Percentiles rank a stretch among this genome's conserved stretches.
These are phyloP conservation scores for Gastrophysa polygoni DNA, from an alignment of 2,888 invertebrate species.

Conservation along the genomic window DNA sequence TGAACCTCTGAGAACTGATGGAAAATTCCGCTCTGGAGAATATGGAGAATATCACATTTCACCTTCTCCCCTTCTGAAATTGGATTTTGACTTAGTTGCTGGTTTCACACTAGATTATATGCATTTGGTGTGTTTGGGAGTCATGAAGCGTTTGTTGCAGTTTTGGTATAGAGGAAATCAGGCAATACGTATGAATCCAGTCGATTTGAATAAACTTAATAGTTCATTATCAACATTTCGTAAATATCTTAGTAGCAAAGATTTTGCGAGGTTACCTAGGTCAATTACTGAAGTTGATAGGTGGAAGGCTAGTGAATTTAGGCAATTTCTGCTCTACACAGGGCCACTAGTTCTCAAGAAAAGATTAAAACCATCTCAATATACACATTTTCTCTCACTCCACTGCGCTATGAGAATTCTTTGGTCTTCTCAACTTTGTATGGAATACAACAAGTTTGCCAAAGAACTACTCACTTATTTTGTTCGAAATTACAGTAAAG, in stretches of 20 bases:
- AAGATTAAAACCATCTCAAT: slow-evolving; percentile 22
- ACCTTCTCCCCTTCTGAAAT: slow-evolving; percentile 3
- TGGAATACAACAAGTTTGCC: slow-evolving; percentile 26
- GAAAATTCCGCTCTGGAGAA: slow-evolving; percentile 3
- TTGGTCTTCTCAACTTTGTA: slow-evolving; percentile 11
- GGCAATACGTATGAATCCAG: neutral
- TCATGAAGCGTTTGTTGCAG: neutral
- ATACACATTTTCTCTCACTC: slow-evolving; percentile 34
- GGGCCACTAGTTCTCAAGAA: slow-evolving; percentile 36
- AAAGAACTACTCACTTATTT: slow-evolving; percentile 35
- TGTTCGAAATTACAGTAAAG: slow-evolving; percentile 21
- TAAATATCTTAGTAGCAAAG: too few species aligned
- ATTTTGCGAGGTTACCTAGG: slow-evolving; percentile 5
- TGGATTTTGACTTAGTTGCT: slow-evolving; percentile 1
- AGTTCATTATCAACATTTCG: too few species aligned
- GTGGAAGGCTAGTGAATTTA: slow-evolving; percentile 40
- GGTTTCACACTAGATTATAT: too few species aligned
- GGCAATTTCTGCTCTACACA: slow-evolving; percentile 37
- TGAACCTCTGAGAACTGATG: slow-evolving; percentile 1
- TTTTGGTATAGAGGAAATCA: slow-evolving; percentile 1
- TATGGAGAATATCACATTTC: slow-evolving; percentile 2
- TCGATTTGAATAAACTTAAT: neutral
- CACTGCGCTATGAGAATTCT: slow-evolving; percentile 35
- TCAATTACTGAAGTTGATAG: slow-evolving; percentile 21
- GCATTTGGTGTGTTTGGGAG: too few species aligned